Conservation (phyloP, 2,888 invertebrate species). For the Sinodicranocentrus sp. region DNA sequence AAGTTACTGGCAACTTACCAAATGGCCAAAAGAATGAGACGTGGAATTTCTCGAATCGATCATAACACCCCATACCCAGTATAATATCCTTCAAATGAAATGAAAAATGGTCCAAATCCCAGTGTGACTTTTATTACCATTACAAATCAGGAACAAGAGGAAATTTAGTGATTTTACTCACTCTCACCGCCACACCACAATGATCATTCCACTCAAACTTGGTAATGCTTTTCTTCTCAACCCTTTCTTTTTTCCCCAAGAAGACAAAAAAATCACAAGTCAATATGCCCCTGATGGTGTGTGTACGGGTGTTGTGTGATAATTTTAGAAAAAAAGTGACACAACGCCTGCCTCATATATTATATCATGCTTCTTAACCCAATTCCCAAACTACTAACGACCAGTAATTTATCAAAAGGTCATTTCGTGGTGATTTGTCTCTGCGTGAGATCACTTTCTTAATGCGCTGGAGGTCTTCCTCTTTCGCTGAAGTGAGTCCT, state of each 20-base stretch:
- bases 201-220: background rate
- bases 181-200: constrained; percentile 20
- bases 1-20: too few species aligned
- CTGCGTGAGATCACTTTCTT: constrained; percentile 67
- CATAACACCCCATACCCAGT: background rate
- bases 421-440: constrained; percentile 65
- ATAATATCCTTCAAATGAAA: background rate
- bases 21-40: too few species aligned
- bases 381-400: constrained; percentile 46
- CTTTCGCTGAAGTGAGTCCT: constrained; percentile 22
- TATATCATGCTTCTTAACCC: constrained; percentile 30
- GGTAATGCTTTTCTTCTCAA: background rate
- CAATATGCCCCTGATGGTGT: background rate
- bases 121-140: constrained; percentile 57
- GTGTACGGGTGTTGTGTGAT: constrained; percentile 25
- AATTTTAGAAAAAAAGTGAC: constrained; percentile 38
- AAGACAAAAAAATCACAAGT: constrained; percentile 21
- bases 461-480: constrained; percentile 63
- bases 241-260: background rate
- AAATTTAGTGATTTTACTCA: constrained; percentile 38
- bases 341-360: background rate
- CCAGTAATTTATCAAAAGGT: constrained; percentile 62
- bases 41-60: too few species aligned
- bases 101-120: constrained; percentile 29
- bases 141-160: constrained; percentile 50